A percentile compares a stretch with the other conserved stretches of the same genome.
Evolutionary conservation across 1,140 invertebrate genomes (phyloP).

Genomic region (Caerostris darwini): DNA sequence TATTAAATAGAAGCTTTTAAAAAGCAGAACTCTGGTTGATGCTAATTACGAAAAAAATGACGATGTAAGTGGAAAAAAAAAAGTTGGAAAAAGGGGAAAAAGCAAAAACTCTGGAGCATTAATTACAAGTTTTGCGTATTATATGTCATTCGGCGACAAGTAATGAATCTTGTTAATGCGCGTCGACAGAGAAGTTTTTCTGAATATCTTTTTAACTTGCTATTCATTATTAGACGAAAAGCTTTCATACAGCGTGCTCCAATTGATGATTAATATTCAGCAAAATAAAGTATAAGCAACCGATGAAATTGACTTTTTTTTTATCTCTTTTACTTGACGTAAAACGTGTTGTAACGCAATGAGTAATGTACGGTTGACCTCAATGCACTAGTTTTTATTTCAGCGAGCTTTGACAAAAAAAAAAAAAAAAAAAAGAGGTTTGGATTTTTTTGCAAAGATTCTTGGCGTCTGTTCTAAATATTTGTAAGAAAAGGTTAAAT

Average conservation of each 20-base stretch:
- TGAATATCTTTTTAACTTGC: slow-evolving; percentile 53
- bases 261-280: slow-evolving; percentile 60
- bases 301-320: slow-evolving; percentile 38
- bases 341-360: neutral
- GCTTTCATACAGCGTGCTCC: slow-evolving; percentile 26
- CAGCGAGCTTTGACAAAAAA: neutral
- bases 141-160: slow-evolving; percentile 59
- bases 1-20: slow-evolving; percentile 62
- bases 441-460: neutral
- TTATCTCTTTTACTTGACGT: slow-evolving; percentile 22
- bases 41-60: slow-evolving; percentile 61
- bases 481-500: no score
- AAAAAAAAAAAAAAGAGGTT: neutral
- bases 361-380: neutral
- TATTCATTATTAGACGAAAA: slow-evolving; percentile 30
- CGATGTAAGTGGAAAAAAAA: neutral
- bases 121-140: slow-evolving; percentile 66
- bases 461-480: no score
- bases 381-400: neutral
- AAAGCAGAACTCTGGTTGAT: slow-evolving; percentile 40
- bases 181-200: slow-evolving; percentile 1
- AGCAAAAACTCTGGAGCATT: slow-evolving; percentile 24
- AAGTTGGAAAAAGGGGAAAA: slow-evolving; percentile 1
- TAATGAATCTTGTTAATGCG: slow-evolving; percentile 64
- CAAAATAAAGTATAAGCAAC: slow-evolving; percentile 18